A percentile compares a stretch with the other conserved stretches of the same genome.
Conservation (phyloP, 1,140 invertebrate species). For the Pentalonia nigronervosa region DNA sequence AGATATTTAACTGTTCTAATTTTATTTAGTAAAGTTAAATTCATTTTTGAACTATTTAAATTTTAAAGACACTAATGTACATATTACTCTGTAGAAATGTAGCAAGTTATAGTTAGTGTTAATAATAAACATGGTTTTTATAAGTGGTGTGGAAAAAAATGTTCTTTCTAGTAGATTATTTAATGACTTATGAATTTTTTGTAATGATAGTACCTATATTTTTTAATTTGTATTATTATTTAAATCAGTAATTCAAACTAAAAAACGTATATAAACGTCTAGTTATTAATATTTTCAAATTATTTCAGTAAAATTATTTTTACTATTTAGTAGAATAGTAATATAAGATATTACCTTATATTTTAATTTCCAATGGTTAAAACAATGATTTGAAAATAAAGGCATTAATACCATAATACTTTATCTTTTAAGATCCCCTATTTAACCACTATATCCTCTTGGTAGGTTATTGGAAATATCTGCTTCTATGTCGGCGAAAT, state of each 20-base stretch:
- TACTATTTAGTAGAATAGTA: too few relatives aligned
- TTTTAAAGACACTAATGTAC: background rate
- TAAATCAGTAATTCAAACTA: background rate
- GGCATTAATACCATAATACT: background rate
- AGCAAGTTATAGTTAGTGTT: background rate
- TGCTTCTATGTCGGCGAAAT: slow-evolving; percentile 50
- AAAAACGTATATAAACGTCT: background rate
- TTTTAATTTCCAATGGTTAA: background rate
- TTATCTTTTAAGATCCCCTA: slow-evolving; percentile 23
- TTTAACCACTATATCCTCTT: background rate
- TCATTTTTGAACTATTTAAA: background rate
- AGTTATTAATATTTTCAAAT: background rate
- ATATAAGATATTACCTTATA: background rate
- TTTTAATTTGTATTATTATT: background rate
- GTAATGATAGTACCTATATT: background rate
- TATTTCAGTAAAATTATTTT: background rate
- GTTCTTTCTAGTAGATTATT: background rate
- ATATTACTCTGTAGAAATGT: background rate
- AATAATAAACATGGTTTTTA: background rate
- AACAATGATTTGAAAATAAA: slow-evolving; percentile 24
- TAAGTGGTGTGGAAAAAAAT: background rate
- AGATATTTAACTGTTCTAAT: background rate
- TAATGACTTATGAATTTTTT: too few relatives aligned
- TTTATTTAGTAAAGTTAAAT: background rate
- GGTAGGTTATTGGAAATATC: slow-evolving; percentile 27